Evolutionary conservation across 1,140 invertebrate genomes (phyloP), one percentile per base, ranked within the genome.

Genomic region (Bilobella aurantiaca): DNA sequence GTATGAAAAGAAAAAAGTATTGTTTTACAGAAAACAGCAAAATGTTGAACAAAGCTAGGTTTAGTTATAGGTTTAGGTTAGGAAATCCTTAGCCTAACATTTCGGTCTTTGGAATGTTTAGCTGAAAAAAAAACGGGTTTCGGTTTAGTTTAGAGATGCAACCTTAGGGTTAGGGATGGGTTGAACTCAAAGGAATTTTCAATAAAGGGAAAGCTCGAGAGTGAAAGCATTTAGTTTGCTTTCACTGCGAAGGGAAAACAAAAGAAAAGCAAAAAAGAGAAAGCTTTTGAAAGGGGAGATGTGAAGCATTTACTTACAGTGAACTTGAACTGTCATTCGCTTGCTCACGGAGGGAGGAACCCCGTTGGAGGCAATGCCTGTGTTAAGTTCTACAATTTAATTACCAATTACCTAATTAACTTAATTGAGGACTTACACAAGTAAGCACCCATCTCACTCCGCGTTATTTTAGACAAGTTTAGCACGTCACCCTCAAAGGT

Each of bases 381-480:
- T 23, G 5, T 53, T 53, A 16, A 53, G 8, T 53, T 16, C 14
- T 14, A 5, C 49, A 53, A 53, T 18, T 8, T 53, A 53, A 53
- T 14, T 53, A 18, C 8, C 23, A 53, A 53, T 23, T 53, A 23
- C 8, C 23, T 53, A 23, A 53, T 53, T 3, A 53, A 5, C 5
- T 53, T 53, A 53, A 5, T 53, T 23, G 23, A 53, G 25, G 25
- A 53, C 49, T 53, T 87, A 77, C 89, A 91, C 66, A 91, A 80
- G 75, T 91, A 91, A 64, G 86, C 86, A 65, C 88, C 88, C 89
- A 92, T 92, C 77, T 92, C 89, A 46, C 85, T 87, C 64, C 89
- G 81, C 32, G 86, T 89, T 73, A 92, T 86, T 77, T 89, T 89
- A 27, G 86, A 83, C 70, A 92, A 79, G 64, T 82, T 83, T 68